Conservation (phyloP, 2,113 vertebrate species). For the pig (Sus scrofa) region T2T-Sscrofa CM000817.6:161888001-161888500, state of each 20-base stretch:
- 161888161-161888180: neutral
- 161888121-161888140: neutral
- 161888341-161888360: neutral
- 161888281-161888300: neutral
- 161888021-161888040: no score
- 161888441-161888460: neutral
- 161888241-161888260: neutral
- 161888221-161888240: neutral
- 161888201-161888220: neutral
- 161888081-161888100: no score
- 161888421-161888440: neutral
- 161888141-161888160: slow-evolving; percentile 11
- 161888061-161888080: no score
- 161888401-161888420: neutral
- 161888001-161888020: no score
- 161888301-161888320: neutral
- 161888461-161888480: neutral
- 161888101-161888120: no score
- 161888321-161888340: neutral
- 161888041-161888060: no score
- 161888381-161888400: neutral
- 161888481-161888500: fast-evolving
- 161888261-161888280: neutral
- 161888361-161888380: neutral
- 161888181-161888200: neutral